These are phyloP conservation scores for Drosophila cardini DNA, from an alignment of 1,140 invertebrate species.

Conservation along the genomic window DNA sequence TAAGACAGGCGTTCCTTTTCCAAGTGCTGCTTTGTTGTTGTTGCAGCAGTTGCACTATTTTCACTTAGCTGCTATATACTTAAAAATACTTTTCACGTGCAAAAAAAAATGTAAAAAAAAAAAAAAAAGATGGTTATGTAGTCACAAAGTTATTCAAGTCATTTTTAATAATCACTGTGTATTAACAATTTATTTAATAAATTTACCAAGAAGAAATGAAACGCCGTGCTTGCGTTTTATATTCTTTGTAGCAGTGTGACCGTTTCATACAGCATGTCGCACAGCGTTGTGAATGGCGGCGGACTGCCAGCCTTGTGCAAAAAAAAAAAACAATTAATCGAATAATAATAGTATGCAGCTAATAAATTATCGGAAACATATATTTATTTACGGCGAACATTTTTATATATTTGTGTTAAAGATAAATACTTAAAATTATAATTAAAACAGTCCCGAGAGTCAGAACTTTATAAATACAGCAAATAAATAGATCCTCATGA, in stretches of 20 bases:
- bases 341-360: too few species aligned
- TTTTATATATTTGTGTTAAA: too few species aligned
- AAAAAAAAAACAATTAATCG: too few species aligned
- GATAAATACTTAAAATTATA: too few species aligned
- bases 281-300: conserved; percentile 9
- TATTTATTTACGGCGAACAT: too few species aligned
- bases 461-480: too few species aligned
- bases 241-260: conserved; percentile 43
- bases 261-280: neutral
- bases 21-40: conserved; percentile 38
- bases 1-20: conserved; percentile 45
- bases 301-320: neutral
- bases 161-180: conserved; percentile 54
- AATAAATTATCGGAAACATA: too few species aligned
- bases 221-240: conserved; percentile 50
- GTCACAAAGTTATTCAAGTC: conserved; percentile 55
- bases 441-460: too few species aligned
- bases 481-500: too few species aligned
- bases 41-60: conserved; percentile 33
- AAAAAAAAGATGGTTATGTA: conserved; percentile 39
- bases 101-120: conserved; percentile 68
- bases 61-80: conserved; percentile 65
- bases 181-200: conserved; percentile 49
- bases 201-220: conserved; percentile 59
- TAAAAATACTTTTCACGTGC: conserved; percentile 71